These are phyloP conservation scores for Esox masquinongy DNA, from an alignment of 2,797 vertebrate species.

Conservation along the genomic window DNA sequence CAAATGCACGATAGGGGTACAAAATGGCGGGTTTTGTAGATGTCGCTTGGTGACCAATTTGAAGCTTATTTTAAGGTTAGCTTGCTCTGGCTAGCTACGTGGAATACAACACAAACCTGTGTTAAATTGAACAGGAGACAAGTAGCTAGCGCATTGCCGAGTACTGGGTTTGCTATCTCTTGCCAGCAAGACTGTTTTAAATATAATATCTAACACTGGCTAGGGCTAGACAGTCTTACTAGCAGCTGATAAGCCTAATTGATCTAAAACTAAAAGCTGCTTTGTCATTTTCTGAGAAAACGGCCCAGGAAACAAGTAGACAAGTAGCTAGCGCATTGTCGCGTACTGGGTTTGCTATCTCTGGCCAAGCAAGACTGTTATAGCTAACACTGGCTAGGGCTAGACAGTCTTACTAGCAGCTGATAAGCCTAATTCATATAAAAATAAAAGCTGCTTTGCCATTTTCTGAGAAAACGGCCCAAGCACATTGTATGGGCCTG, in stretches of 20 bases:
- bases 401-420: not conserved
- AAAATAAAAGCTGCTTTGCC: not conserved
- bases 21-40: conserved; percentile 85
- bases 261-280: not conserved
- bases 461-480: not conserved
- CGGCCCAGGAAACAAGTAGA: not conserved
- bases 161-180: no score
- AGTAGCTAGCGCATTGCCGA: no score
- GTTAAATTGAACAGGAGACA: not conserved
- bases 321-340: no score
- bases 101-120: not conserved
- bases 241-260: not conserved
- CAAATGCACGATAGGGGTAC: conserved; percentile 80
- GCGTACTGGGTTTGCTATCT: no score
- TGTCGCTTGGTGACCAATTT: not conserved
- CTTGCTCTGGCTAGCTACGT: not conserved
- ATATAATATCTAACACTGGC: not conserved
- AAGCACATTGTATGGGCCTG: not conserved
- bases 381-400: not conserved
- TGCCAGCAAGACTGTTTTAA: no score
- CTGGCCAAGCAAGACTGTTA: no score
- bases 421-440: not conserved
- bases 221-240: not conserved
- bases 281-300: not conserved
- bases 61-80: not conserved